Evolutionary conservation across 2,797 vertebrate species (phyloP), one percentile per base, ranked within the genome.

Genomic region (Malurus splendens): DNA sequence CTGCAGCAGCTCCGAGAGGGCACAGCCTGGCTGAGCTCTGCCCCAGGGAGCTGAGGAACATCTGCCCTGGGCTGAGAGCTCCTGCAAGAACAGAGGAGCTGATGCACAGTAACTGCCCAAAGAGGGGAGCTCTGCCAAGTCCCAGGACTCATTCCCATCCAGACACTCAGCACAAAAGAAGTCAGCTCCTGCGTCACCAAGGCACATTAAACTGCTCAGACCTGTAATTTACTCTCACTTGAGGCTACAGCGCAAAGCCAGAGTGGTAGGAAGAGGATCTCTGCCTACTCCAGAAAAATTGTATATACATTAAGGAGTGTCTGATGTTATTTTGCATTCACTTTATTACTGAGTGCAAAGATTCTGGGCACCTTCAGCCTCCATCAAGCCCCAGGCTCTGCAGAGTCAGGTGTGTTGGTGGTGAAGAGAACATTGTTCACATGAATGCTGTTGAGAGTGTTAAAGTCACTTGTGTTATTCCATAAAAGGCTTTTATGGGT

Each of bases 401-500:
- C 64, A 30, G 52, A 62, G 36, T 4, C 19, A 9, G 42, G 52
- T 6, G 60, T 6, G 80, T 47, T 47, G 79, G 48, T 36, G 66
- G 28, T 18, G 23, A 71, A 36, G 32, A 24, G 64, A 67, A 74
- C 41, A 70, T 30, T 1, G 0, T 14, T 41, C 80, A 30, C 48
- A 18, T 61, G 57, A 88, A 82, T 19, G 66, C 59, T 72, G 78
- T 44, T 74, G 65, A 68, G 32, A 73, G 91, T 65, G 65, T 61
- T 74, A 50, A 1, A 83, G 47, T 56, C 56, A 64, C 60, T 89
- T 41, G 71, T 51, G 36, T 4, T 62, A 60, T 23, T 84, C 68
- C 72, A 14, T 84, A 90, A 94, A 71, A 86, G 65, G 81, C 77
- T 82, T 86, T 78, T 12, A n/a, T 12, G 28, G 75, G 90, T 90